Base-by-base conservation (phyloP, 1,140 invertebrate species). In the Apis dorsata region DNA sequence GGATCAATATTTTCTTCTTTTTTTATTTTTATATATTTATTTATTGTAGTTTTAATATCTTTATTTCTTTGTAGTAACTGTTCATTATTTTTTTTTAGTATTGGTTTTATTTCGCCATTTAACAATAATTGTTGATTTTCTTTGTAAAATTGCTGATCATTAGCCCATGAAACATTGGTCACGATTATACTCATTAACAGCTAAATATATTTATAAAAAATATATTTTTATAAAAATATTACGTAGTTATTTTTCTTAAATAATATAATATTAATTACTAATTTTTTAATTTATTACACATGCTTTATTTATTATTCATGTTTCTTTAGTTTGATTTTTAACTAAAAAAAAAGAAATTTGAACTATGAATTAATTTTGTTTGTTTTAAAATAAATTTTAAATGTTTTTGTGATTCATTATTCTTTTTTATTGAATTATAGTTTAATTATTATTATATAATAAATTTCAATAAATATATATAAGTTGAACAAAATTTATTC, bases 331-430 rank as follows among this genome's bases (percentile, higher is more conserved):
- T 34, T 44, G 34, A 44, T 44, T 44, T 44, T 44, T 44, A 4
- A 57, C 0, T 17, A 34, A 55, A 55, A 55, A 12, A 13, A 13
- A 15, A 13, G 1, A 55, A 55, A 55, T 55, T 55, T 10, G 24
- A 17, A 66, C 12, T 10, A 13, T 2, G 11, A 44, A 55, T 53
- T 44, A 11, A 60, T 13, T 12, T 21, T 49, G 70, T 55, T 62
- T 53, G 80, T 77, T 13, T 62, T 65, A 57, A 44, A 3, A 7
- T 44, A 44, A 44, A 65, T 82, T 82, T 69, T 55, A 76, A 66
- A 34, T 11, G 24, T 21, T 77, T 60, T 51, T 60, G 21, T 28
- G 66, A 19, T 65, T 59, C 28, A 84, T 84, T 69, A 49, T 19
- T 51, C 49, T 60, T 59, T 57, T 10, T 62, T 62, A 24, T 24